These are phyloP conservation scores for Platycheirus albimanus DNA, from an alignment of 2,888 invertebrate genomes.

Conservation along the genomic window DNA sequence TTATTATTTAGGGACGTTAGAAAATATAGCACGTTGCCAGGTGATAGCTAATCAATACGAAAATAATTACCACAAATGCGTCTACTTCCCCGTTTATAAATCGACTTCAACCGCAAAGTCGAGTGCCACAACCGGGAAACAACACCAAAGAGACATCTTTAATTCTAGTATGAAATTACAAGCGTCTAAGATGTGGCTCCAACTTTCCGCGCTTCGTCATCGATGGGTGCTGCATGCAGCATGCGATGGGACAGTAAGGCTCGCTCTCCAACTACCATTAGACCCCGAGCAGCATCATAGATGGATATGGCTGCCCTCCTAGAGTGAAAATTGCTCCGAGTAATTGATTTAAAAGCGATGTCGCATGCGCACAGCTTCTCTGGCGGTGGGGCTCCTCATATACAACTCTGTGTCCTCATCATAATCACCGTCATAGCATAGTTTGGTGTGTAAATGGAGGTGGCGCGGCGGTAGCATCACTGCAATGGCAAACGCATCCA, in stretches of 20 bases:
- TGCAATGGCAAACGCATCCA: constrained; percentile 17
- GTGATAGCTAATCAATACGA: too few species aligned
- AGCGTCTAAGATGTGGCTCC: constrained; percentile 42
- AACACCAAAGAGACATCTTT: constrained; percentile 66
- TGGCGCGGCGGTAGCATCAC: constrained; percentile 1
- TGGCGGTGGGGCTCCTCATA: constrained; percentile 16
- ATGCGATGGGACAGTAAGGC: constrained; percentile 43
- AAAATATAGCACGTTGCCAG: too few species aligned
- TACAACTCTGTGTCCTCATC: constrained; percentile 26
- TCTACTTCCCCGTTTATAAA: not conserved
- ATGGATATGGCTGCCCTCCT: constrained; percentile 40
- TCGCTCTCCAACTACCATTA: too few species aligned
- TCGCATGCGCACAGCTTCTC: constrained; percentile 57
- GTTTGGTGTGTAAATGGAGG: not conserved
- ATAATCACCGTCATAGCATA: constrained; percentile 29
- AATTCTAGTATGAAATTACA: constrained; percentile 72
- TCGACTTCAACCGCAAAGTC: not conserved
- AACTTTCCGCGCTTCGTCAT: not conserved
- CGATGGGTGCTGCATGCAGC: constrained; percentile 1
- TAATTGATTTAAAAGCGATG: constrained; percentile 73
- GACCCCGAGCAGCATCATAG: too few species aligned
- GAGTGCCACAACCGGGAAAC: constrained; percentile 28
- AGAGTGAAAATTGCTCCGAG: constrained; percentile 65
- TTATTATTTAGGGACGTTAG: constrained; percentile 8
- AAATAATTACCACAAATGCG: too few species aligned